Evolutionary conservation across 37 sponge, comb jelly and placozoan genomes (phyloP), one percentile per base, ranked within the genome.

Genomic region (Agelas oroides): DNA sequence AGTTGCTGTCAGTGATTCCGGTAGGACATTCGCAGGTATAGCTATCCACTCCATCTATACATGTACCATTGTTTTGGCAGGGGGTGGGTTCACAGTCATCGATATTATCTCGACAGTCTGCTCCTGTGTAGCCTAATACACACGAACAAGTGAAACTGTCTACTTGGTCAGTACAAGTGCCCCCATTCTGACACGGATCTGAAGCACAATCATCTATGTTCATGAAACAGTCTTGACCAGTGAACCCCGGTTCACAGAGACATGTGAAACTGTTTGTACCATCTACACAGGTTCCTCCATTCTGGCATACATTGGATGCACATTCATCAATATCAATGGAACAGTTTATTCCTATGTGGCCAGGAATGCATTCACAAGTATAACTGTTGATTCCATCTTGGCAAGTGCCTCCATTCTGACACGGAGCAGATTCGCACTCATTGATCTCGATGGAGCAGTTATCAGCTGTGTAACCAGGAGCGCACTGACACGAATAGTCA

Each of bases 1-100:
- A 92, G 23, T 70, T 27, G 1, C 2, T n/a, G 24, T 92, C 94
- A 25, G 86, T 90, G 57, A 56, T 91, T 1, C 93, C 95, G 15
- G 66, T 35, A 0, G 62, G 20, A 55, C 95, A 94, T n/a, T 61
- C 55, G 58, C 95, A 94, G 14, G 28, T 17, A 61, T 74, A 94
- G 24, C 63, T 58, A 8, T 66, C 36, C 5, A 59, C 73, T 63
- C 39, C 24, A 59, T 90, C 88, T 21, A 75, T 21, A 75, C 88
- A 88, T 23, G 85, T 78, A 24, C 46, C 84, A 37, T 30, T 69
- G 59, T 86, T 86, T 32, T 39, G 38, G 57, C 86, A 86, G 1
- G 70, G 19, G 20, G 64, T 37, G 1, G 65, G 59, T 3, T 20
- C 27, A 76, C 95, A 94, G 19, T 87, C 95, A 91, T 90, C 65